These are phyloP conservation scores for Nothobranchius kuhntae DNA, from an alignment of 2,113 vertebrate genomes.

Conservation along the genomic window DNA sequence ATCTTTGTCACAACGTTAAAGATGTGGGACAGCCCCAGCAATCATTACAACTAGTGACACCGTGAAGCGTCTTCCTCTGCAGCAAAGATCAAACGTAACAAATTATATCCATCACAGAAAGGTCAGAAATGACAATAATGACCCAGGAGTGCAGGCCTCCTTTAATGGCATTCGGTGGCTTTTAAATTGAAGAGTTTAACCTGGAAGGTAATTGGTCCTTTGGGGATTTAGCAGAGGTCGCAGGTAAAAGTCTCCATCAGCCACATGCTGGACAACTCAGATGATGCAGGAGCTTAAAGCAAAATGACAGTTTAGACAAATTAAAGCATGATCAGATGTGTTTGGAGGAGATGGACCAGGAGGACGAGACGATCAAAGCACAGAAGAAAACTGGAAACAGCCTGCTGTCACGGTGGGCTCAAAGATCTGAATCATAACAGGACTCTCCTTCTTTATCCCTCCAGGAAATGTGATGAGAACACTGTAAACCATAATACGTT, in stretches of 20 bases:
- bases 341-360: conserved; percentile 46
- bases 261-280: conserved; percentile 32
- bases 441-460: neutral
- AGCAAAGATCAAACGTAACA: conserved; percentile 29
- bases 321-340: conserved; percentile 56
- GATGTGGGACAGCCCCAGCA: neutral
- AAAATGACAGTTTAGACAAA: conserved; percentile 48
- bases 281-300: conserved; percentile 54
- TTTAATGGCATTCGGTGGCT: conserved; percentile 26
- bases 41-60: conserved; percentile 35
- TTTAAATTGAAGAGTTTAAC: conserved; percentile 51
- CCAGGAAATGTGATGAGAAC: no score
- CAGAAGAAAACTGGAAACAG: conserved; percentile 5
- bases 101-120: conserved; percentile 21
- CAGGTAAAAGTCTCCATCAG: conserved; percentile 6
- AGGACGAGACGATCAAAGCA: conserved; percentile 12
- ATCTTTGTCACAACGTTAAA: conserved; percentile 16
- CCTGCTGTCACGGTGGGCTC: neutral
- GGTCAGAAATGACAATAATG: conserved; percentile 41
- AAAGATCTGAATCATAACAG: neutral
- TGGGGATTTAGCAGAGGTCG: conserved; percentile 10
- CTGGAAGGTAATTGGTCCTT: conserved; percentile 36
- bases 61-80: conserved; percentile 25
- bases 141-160: conserved; percentile 28
- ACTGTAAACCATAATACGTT: no score